Base-by-base conservation (phyloP, 2,797 vertebrate genomes). In the Sebastes matsubarae region DNA sequence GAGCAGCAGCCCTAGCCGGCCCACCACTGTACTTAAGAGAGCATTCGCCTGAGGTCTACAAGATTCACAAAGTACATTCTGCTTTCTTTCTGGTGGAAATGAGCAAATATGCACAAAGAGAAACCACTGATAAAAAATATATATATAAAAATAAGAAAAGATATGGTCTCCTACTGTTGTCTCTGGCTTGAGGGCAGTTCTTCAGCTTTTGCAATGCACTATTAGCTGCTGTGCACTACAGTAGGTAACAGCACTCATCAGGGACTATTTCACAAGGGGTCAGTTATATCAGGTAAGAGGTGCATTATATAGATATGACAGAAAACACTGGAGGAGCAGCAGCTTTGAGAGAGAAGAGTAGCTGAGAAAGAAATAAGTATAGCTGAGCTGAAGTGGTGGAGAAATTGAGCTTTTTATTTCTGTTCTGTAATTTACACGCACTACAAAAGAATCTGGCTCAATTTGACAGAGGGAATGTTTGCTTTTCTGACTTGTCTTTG, bases 241-340 rank as follows among this genome's bases (percentile, higher is more conserved):
- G 42, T 34, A 54, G 25, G 61, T 38, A 79, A 50, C 34, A 18
- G 66, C 66, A 10, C 22, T 84, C 69, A 86, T 81, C 69, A 79
- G 46, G 42, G 64, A 68, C 72, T 61, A 72, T 82, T 79, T 85
- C 68, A 74, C 65, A 46, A 46, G 13, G 22, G 80, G 59, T 83
- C 67, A 68, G 71, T 55, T 16, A 32, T 78, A 68, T 86, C 71
- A 72, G 75, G 71, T 58, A 22, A 58, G 74, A 72, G 52, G 32
- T 52, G 68, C 27, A 72, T 85, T 55, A 72, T 54, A 18, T 27
- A 75, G 65, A 68, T 36, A n/a, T 32, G 29, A 68, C 63, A 65
- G 68, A 38, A 75, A 61, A 57, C 38, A 36, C 52, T 46, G 8
- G 16, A 24, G 64, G 14, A 59, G 32, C 27, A 36, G 36, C 5